A percentile compares a stretch with the other conserved stretches of the same genome.
Conservation (phyloP, 2,113 vertebrate genomes). For the Macquaria australasica region DNA sequence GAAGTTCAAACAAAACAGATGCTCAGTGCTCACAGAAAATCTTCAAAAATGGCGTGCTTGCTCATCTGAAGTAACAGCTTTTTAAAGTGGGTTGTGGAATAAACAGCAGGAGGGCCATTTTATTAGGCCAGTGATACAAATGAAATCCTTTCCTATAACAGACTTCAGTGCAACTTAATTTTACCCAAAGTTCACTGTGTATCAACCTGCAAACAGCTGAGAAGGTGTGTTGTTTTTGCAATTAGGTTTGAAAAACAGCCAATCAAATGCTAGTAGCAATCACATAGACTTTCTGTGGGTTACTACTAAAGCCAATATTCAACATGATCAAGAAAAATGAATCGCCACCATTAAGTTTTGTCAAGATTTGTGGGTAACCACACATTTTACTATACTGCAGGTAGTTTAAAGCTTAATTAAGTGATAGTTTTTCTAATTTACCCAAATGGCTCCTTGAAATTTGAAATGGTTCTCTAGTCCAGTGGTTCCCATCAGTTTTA, state of each 20-base stretch:
- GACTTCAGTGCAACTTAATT: not conserved
- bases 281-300: not conserved
- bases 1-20: conserved; percentile 49
- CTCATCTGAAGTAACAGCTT: conserved; percentile 39
- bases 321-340: not conserved
- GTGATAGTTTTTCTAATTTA: not conserved
- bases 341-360: not conserved
- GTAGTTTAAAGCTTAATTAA: too few species aligned
- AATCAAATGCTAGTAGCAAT: not conserved
- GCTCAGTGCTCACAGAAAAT: conserved; percentile 43
- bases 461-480: not conserved
- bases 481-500: not conserved
- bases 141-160: conserved; percentile 12
- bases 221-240: not conserved
- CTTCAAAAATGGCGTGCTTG: conserved; percentile 33
- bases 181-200: not conserved
- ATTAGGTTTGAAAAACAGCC: not conserved
- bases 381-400: too few species aligned
- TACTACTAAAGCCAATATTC: not conserved
- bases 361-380: too few species aligned
- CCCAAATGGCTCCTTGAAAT: not conserved
- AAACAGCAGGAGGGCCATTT: conserved; percentile 44
- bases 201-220: not conserved
- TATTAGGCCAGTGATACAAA: conserved; percentile 30
- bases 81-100: conserved; percentile 36